phyloP scores from a whole-genome alignment of 2,888 invertebrate species.

The Capitulum mitella region DNA sequence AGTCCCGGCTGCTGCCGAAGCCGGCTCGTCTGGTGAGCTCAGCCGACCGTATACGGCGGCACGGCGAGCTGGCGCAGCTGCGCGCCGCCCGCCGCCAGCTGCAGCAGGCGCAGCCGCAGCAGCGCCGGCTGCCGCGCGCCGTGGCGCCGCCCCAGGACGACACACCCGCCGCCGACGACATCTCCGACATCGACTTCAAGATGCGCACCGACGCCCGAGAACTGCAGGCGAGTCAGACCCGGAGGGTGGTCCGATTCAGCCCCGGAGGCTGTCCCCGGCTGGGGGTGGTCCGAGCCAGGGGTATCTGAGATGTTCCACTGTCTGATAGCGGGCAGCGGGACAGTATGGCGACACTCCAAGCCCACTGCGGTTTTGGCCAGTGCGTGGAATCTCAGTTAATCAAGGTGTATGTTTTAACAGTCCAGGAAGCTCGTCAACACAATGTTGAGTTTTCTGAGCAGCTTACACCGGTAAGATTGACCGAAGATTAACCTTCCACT shows the following conservation, averaged over 20 bases:
- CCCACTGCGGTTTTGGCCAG: no score
- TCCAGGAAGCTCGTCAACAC: no score
- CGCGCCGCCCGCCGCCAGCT: conserved; percentile 67
- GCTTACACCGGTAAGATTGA: no score
- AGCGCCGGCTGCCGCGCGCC: conserved; percentile 63
- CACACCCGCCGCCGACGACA: conserved; percentile 53
- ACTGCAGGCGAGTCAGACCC: conserved; percentile 52
- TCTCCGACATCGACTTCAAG: conserved; percentile 79
- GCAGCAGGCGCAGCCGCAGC: conserved; percentile 60
- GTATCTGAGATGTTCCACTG: no score
- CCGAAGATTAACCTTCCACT: no score
- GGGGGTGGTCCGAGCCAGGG: not conserved
- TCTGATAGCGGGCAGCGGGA: no score
- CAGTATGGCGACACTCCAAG: no score
- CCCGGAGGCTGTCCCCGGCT: no score
- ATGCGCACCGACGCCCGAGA: conserved; percentile 66
- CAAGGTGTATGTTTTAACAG: no score
- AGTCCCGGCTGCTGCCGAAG: not conserved
- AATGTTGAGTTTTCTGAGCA: no score
- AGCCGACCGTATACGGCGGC: conserved; percentile 68
- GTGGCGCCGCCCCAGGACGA: conserved; percentile 56
- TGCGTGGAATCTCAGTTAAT: no score
- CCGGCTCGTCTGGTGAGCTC: conserved; percentile 46
- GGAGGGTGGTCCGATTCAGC: not conserved
- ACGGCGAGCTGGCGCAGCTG: conserved; percentile 82